phyloP scores from a whole-genome alignment of 2,113 vertebrate species.

The Nymphicus hollandicus region DNA sequence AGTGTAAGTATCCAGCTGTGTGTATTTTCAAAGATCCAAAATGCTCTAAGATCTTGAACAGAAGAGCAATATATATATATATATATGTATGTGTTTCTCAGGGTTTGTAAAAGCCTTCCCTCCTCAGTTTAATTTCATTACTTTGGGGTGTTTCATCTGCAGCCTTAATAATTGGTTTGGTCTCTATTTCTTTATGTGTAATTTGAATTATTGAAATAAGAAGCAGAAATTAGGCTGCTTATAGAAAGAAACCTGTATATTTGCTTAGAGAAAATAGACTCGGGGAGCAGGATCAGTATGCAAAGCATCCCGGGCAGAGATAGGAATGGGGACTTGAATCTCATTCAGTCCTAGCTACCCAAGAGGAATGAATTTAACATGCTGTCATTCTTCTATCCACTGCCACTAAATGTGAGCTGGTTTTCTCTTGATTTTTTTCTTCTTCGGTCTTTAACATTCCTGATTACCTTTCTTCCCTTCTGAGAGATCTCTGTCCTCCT shows the following conservation, averaged over 20 bases:
- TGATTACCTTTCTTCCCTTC: background rate
- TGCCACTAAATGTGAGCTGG: background rate
- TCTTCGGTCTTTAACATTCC: background rate
- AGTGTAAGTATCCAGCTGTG: conserved; percentile 48
- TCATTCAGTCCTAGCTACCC: background rate
- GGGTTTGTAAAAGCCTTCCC: background rate
- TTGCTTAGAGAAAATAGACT: background rate
- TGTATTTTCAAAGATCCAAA: conserved; percentile 9
- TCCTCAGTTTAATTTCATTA: background rate
- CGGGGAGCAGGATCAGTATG: background rate
- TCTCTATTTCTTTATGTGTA: background rate
- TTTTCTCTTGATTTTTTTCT: background rate
- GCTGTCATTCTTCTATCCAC: background rate
- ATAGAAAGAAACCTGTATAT: background rate
- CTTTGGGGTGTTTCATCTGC: background rate
- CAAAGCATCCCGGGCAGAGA: background rate
- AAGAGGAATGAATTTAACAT: background rate
- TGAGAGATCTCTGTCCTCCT: background rate
- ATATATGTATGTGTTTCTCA: background rate
- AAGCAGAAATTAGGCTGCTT: background rate
- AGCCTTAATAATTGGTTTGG: background rate
- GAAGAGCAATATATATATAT: background rate
- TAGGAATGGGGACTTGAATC: background rate
- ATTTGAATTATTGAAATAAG: background rate
- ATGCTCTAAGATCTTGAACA: background rate